Conservation (phyloP, 2,113 vertebrate genomes). For the Martes martes region DNA sequence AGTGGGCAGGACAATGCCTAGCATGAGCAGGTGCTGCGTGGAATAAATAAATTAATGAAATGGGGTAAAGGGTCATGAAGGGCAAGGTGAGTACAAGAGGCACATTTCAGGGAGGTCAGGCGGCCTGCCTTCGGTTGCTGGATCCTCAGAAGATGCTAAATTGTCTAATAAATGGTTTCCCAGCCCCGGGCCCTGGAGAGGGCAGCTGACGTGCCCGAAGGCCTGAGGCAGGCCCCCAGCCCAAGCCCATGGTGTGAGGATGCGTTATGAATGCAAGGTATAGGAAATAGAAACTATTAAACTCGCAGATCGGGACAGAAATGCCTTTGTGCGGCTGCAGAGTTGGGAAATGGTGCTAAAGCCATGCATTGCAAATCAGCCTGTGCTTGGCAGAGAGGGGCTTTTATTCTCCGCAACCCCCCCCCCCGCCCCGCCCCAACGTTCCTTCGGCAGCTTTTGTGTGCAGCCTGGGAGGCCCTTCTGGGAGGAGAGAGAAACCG, state of each 20-base stretch:
- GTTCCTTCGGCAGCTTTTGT: constrained; percentile 81
- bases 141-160: background rate
- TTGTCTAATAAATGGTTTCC: constrained; percentile 49
- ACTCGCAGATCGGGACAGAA: constrained; percentile 78
- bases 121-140: background rate
- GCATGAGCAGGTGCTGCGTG: background rate
- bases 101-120: constrained; percentile 9
- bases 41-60: background rate
- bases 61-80: background rate
- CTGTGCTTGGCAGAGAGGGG: constrained; percentile 72
- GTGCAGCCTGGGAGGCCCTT: constrained; percentile 78
- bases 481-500: constrained; percentile 79
- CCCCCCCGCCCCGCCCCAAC: constrained; percentile 38
- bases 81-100: background rate
- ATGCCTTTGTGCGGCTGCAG: constrained; percentile 79
- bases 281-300: constrained; percentile 82
- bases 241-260: constrained; percentile 32
- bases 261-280: constrained; percentile 75
- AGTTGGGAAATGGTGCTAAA: constrained; percentile 83
- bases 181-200: constrained; percentile 33
- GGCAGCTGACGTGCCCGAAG: background rate
- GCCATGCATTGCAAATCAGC: constrained; percentile 84
- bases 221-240: constrained; percentile 4
- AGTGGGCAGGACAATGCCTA: background rate
- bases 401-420: constrained; percentile 71